A percentile compares a stretch with the other conserved stretches of the same genome.
These are phyloP conservation scores for Cryptophagus acutangulus DNA, from an alignment of 2,888 invertebrate species.

Conservation along the genomic window DNA sequence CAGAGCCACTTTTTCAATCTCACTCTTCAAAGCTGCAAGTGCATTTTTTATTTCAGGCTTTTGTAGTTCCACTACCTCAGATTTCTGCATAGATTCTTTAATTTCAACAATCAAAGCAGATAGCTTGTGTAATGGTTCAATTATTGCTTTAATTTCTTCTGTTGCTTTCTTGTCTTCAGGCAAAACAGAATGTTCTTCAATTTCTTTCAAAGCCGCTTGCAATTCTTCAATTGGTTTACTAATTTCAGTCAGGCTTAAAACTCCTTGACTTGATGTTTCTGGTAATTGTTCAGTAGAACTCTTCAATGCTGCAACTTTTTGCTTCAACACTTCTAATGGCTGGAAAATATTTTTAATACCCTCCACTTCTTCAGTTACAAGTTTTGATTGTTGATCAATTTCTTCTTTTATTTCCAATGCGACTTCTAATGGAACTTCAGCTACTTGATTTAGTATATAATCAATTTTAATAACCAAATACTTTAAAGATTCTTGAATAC, in stretches of 20 bases:
- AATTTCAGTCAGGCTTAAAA: slow-evolving; percentile 17
- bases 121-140: slow-evolving; percentile 28
- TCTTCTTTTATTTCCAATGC: slow-evolving; percentile 13
- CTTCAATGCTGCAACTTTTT: neutral
- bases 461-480: slow-evolving; percentile 22
- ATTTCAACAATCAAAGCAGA: slow-evolving; percentile 16
- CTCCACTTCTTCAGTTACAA: neutral
- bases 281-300: neutral
- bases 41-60: slow-evolving; percentile 11
- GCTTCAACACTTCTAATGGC: neutral
- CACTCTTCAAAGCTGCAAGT: slow-evolving; percentile 9
- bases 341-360: too few relatives aligned
- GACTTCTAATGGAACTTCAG: neutral
- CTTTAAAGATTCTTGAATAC: slow-evolving; percentile 25
- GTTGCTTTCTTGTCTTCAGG: slow-evolving; percentile 12
- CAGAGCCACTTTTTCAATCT: slow-evolving; percentile 8
- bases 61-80: slow-evolving; percentile 3
- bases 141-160: slow-evolving; percentile 18
- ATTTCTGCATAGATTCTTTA: slow-evolving; percentile 10
- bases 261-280: slow-evolving; percentile 12
- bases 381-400: neutral
- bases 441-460: slow-evolving; percentile 14
- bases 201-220: neutral
- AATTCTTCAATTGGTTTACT: slow-evolving; percentile 1
- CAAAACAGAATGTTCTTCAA: slow-evolving; percentile 1